Evolutionary conservation across 2,888 invertebrate genomes (phyloP), one percentile per base, ranked within the genome.

Genomic region (Anthrax anthrax): DNA sequence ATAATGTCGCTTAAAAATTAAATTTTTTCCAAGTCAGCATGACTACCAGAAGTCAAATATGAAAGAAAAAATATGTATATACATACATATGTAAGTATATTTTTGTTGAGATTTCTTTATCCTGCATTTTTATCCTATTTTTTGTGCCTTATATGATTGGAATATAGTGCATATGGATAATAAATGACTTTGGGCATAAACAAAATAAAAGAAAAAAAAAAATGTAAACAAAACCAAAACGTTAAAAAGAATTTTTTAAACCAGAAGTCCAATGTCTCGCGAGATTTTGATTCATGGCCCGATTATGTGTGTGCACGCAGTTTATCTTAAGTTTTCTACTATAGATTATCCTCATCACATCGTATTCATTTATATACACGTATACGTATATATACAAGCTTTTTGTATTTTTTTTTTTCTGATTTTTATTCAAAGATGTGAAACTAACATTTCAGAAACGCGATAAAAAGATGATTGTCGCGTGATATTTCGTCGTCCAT

Each of bases 231-330:
- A n/a, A n/a, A n/a, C n/a, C n/a, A n/a, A n/a, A n/a, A n/a, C n/a
- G n/a, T n/a, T n/a, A n/a, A n/a, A n/a, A n/a, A n/a, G n/a, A n/a
- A n/a, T 23, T 23, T 23, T 23, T 8, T 32, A 12, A 32, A 12
- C 13, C 12, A 32, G 3, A 32, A 32, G 29, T 32, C 29, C 12
- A 32, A 9, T 32, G 29, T 32, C 29, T 32, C 46, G 61, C 60
- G 63, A 61, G 61, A 61, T 62, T 61, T 61, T 61, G 61, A 61
- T 61, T 61, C 63, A 61, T 61, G 60, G 62, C 61, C 54, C 61
- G 63, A 63, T 61, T 63, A 61, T 61, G 58, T 63, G 61, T 59
- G 61, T 54, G 55, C 62, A 61, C 57, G 63, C 61, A 63, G 63
- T 61, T 63, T 62, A 61, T 61, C 61, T 61, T 61, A 51, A 52